phyloP scores from a whole-genome alignment of 2,797 vertebrate species.

The Limnodromus scolopaceus region DNA sequence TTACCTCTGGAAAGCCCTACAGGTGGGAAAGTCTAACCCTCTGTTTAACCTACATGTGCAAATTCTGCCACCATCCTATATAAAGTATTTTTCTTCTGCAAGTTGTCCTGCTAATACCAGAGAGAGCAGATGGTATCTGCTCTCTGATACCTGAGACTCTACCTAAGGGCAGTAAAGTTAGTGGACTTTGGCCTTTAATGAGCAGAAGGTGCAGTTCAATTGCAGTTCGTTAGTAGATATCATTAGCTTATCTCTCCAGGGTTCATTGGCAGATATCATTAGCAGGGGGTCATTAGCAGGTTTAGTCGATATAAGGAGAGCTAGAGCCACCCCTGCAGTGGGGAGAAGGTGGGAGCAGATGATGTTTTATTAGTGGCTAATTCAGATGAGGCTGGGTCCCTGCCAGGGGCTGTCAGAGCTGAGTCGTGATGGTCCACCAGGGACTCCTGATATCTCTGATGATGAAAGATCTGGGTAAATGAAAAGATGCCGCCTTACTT shows the following conservation, averaged over 20 bases:
- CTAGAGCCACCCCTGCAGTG: neutral
- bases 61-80: neutral
- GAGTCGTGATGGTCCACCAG: neutral
- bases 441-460: neutral
- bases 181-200: slow-evolving; percentile 30
- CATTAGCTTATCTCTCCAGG: slow-evolving; percentile 35
- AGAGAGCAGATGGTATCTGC: neutral
- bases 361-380: slow-evolving; percentile 6
- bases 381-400: neutral
- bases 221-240: slow-evolving; percentile 1
- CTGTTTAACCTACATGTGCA: neutral
- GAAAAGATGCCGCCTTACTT: neutral
- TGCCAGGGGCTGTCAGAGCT: neutral
- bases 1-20: neutral
- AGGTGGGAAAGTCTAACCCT: neutral
- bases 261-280: slow-evolving; percentile 42
- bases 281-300: slow-evolving; percentile 39
- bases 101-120: neutral
- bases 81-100: neutral
- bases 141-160: too few relatives aligned
- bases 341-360: neutral
- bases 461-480: neutral
- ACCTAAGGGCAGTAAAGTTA: neutral
- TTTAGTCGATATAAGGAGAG: neutral
- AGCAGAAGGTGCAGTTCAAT: slow-evolving; percentile 39